These are phyloP conservation scores for Dicranocentrus wangi DNA, from an alignment of 2,888 invertebrate genomes.

Conservation along the genomic window DNA sequence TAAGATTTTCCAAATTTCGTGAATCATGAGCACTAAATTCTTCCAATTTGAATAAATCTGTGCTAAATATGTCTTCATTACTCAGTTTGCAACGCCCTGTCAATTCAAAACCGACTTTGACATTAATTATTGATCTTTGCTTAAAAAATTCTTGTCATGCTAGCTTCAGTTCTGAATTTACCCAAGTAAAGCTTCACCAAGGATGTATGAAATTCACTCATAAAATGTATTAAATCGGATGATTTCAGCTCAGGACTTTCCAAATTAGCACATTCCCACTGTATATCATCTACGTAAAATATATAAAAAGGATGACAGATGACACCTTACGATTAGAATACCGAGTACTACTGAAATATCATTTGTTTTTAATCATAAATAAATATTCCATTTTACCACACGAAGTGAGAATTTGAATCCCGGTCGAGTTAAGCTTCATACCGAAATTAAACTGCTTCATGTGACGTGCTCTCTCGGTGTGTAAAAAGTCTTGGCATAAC, in stretches of 20 bases:
- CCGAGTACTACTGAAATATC: too few species aligned
- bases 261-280: conserved; percentile 36
- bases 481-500: conserved; percentile 41
- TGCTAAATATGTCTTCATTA: conserved; percentile 3
- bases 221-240: conserved; percentile 24
- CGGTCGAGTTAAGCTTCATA: conserved; percentile 41
- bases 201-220: conserved; percentile 15
- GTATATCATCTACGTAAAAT: conserved; percentile 6
- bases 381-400: too few species aligned
- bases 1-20: conserved; percentile 13
- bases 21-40: conserved; percentile 29
- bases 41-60: conserved; percentile 13
- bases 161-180: background rate
- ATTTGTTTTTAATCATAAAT: too few species aligned
- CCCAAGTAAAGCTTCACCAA: conserved; percentile 37
- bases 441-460: conserved; percentile 57
- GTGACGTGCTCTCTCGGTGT: background rate
- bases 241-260: conserved; percentile 48
- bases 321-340: too few species aligned
- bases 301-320: too few species aligned
- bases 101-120: background rate
- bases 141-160: too few species aligned
- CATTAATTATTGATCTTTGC: background rate
- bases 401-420: conserved; percentile 10
- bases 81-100: conserved; percentile 47